Percentiles rank a stretch among this genome's conserved stretches.
Evolutionary conservation across 2,113 vertebrate species (phyloP).

Genomic region (Empidonax traillii): DNA sequence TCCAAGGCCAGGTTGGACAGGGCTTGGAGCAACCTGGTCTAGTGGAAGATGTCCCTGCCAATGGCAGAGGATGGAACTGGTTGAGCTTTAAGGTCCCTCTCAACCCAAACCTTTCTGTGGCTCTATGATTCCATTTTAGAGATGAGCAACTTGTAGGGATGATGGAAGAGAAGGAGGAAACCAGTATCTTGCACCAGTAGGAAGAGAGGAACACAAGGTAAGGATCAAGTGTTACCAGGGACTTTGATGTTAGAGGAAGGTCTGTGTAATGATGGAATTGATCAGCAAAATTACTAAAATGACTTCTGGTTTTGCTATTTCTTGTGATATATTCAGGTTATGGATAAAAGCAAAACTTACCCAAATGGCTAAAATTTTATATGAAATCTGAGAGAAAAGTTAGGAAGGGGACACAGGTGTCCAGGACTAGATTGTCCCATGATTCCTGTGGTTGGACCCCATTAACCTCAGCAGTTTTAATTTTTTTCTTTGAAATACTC

Average conservation of each 20-base stretch:
- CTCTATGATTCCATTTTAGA: background rate
- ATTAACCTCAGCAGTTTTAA: background rate
- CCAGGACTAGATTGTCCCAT: background rate
- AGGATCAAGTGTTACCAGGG: background rate
- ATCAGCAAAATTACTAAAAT: background rate
- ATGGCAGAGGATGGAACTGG: background rate
- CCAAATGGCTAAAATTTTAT: background rate
- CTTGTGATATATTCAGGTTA: background rate
- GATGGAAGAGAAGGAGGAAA: background rate
- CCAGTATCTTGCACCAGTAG: too few species aligned
- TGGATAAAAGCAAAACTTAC: background rate
- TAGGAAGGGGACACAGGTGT: background rate
- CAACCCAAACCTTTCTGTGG: background rate
- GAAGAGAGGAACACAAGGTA: background rate
- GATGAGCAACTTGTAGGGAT: background rate
- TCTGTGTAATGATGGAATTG: background rate
- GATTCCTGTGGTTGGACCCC: background rate
- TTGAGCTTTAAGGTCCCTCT: background rate
- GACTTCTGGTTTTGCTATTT: background rate
- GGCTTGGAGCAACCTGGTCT: background rate
- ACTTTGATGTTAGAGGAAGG: background rate
- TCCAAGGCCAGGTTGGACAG: background rate
- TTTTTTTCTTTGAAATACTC: background rate
- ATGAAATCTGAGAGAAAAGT: background rate
- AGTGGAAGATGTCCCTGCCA: background rate